Base-by-base conservation (phyloP, 1,140 invertebrate species). In the Saxidomus purpurata region DNA sequence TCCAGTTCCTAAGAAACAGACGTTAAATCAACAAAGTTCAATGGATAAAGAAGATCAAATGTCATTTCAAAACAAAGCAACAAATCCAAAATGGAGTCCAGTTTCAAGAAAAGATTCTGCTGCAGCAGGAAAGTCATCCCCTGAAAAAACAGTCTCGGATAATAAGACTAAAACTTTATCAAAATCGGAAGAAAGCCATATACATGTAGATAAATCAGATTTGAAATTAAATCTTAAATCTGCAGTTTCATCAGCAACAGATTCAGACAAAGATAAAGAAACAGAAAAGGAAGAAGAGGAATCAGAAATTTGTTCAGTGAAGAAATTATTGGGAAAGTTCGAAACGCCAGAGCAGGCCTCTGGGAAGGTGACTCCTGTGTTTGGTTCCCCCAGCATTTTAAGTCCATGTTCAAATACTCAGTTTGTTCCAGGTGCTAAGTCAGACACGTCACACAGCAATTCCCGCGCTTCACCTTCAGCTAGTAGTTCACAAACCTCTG, bases 241-340 rank as follows among this genome's bases (percentile, higher is more conserved):
- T 59, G 13, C 49, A 9, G 38, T 81, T 77, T 15, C 77, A 19
- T 31, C 77, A 43, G 74, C 59, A 25, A 77, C 67, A 59, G 31
- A 76, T 25, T 38, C 59, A 28, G 59, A 63, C 15, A 63, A 63
- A 28, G 6, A 80, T 36, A 38, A 47, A 28, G 36, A 47, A 38
- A 67, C 36, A 28, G 79, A 84, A 25, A 52, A 77, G 22, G 71
- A 90, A 22, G 82, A 76, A 31, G 90, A 87, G 1, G 91, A 91
- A 28, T 69, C 61, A 49, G 80, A 82, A 31, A 38, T 63, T 63
- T 80, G 61, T 59, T 82, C 79, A 9, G 93, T 94, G 0, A 91
- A 84, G 63, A 90, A 93, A 90, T 63, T 94, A 8, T 89, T 93
- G 0, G 94, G 93, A 4, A 92, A 90, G 76, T 94, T 94, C 90